Base-by-base conservation (phyloP, 1,140 invertebrate species). In the Drosophila sturtevanti region DNA sequence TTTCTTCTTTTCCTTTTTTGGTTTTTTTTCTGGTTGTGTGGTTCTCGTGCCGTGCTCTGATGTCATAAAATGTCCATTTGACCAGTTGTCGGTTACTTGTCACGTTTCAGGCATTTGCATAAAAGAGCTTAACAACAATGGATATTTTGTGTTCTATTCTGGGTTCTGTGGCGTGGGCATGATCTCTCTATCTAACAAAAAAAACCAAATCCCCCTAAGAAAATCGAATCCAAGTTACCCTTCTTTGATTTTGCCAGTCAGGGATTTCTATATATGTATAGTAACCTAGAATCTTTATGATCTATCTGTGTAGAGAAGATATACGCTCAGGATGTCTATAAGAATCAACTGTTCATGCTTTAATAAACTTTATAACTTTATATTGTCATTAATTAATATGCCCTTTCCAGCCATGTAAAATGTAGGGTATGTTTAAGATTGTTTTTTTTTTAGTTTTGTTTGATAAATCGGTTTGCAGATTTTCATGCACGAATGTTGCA, bases 51-150 rank as follows among this genome's bases (percentile, higher is more conserved):
- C 66, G 66, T 69, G 71, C 41, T 70, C 61, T 54, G 48, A 58
- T 63, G 61, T 61, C 70, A 77, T 77, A 62, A 77, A 68, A 22
- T 63, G 72, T 41, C 56, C 37, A 18, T 66, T 61, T 41, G 54
- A 34, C 54, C 24, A 34, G 63, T 59, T 48, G 54, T 76, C 65
- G 56, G 75, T 76, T 67, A 78, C 74, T 70, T 87, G 81, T 86
- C 81, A 86, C 81, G 81, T 86, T 86, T 86, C 60, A 78, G 79
- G 56, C 71, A 86, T 86, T 86, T 86, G 82, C 81, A 86, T 87
- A 68, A 48, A 68, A 60, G 68, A 74, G 56, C 68, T 21, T 38
- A 61, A 65, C 74, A 63, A 87, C 79, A 76, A 75, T 79, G 70
- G 82, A 72, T 76, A 82, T 81, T 81, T 72, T 63, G 72, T 69